These are phyloP conservation scores for Hypomecis punctinalis DNA, from an alignment of 2,888 invertebrate species.

Conservation along the genomic window DNA sequence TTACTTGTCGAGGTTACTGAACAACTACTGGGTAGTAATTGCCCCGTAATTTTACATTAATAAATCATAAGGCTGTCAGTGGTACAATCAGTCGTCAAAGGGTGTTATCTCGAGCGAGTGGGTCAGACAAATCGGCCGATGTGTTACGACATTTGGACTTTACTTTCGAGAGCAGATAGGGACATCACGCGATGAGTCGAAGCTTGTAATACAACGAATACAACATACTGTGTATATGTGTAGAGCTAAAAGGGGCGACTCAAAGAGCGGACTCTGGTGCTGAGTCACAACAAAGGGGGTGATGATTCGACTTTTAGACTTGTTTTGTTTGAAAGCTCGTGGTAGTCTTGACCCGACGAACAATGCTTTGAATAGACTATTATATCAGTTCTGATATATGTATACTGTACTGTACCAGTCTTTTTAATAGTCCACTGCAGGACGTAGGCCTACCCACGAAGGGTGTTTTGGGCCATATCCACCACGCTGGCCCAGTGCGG, in stretches of 20 bases:
- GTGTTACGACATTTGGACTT: constrained; percentile 37
- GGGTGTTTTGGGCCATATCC: too few species aligned
- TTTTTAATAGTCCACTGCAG: too few species aligned
- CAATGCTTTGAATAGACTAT: too few species aligned
- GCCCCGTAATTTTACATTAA: too few species aligned
- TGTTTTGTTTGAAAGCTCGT: background rate
- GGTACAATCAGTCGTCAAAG: constrained; percentile 13
- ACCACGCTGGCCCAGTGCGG: too few species aligned
- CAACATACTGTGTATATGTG: background rate
- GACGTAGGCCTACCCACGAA: too few species aligned
- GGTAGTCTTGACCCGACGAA: too few species aligned
- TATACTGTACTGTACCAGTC: too few species aligned
- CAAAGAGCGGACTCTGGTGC: constrained; percentile 1
- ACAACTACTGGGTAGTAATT: too few species aligned
- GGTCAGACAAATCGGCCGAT: constrained; percentile 38
- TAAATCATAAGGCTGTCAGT: background rate
- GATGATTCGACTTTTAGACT: background rate
- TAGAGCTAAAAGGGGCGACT: background rate
- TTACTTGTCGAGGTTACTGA: too few species aligned
- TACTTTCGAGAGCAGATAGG: constrained; percentile 15
- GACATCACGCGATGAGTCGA: constrained; percentile 10
- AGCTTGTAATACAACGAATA: constrained; percentile 8
- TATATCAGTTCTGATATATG: too few species aligned
- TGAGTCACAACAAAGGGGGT: background rate
- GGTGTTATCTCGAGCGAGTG: constrained; percentile 34